A percentile compares a stretch with the other conserved stretches of the same genome.
Evolutionary conservation across 2,113 vertebrate species (phyloP).

Genomic region (Myiozetetes cayanensis): DNA sequence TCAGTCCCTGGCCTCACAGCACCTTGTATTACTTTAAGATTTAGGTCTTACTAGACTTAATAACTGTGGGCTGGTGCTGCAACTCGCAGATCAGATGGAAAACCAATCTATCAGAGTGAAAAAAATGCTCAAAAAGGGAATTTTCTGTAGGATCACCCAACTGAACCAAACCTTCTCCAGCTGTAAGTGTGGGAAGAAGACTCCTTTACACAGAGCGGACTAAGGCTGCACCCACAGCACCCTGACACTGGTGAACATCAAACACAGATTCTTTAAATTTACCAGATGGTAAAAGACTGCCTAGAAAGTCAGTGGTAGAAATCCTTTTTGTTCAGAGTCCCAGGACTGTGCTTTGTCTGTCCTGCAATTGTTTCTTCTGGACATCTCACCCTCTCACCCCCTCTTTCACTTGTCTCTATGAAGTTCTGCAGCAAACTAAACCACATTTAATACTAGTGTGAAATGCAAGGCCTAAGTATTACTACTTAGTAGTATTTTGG

Average conservation of each 20-base stretch:
- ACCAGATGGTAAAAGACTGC: background rate
- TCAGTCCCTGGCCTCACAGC: background rate
- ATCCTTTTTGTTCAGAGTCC: background rate
- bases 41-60: background rate
- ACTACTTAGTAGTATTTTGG: background rate
- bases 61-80: background rate
- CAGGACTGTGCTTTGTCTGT: background rate
- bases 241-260: background rate
- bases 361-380: background rate
- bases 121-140: background rate
- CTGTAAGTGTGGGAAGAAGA: background rate
- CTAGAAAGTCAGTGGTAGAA: background rate
- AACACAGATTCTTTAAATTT: background rate
- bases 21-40: background rate
- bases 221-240: background rate
- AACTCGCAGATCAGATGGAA: background rate
- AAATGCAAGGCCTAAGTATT: background rate
- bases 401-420: background rate
- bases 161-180: background rate
- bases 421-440: background rate
- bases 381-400: background rate
- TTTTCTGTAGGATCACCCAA: background rate
- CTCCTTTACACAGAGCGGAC: background rate
- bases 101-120: background rate
- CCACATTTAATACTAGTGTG: background rate